Conservation (phyloP, 2,888 invertebrate species). For the Diaprepes abbreviatus region DNA sequence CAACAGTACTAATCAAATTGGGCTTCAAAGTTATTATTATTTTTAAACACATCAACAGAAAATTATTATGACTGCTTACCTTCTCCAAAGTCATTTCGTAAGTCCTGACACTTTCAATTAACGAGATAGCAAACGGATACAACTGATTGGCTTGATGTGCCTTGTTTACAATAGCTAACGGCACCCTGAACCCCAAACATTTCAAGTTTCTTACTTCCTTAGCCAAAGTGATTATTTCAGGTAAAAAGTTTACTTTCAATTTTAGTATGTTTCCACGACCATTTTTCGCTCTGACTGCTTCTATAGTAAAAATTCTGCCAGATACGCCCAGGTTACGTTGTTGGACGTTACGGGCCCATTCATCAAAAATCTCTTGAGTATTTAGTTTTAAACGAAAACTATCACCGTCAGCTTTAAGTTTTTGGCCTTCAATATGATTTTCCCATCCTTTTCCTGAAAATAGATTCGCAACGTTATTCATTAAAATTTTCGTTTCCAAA, state of each 20-base stretch:
- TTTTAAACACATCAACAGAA: too few relatives aligned
- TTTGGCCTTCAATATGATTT: slow-evolving; percentile 98
- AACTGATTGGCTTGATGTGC: slow-evolving; percentile 99
- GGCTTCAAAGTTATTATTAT: too few relatives aligned
- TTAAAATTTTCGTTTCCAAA: too few relatives aligned
- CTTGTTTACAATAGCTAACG: slow-evolving; percentile 97
- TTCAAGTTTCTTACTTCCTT: slow-evolving; percentile 98
- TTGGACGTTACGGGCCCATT: slow-evolving; percentile 96
- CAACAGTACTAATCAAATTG: too few relatives aligned
- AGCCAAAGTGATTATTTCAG: slow-evolving; percentile 97
- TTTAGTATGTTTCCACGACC: slow-evolving; percentile 90
- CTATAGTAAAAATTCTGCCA: slow-evolving; percentile 95
- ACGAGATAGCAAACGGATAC: slow-evolving; percentile 98
- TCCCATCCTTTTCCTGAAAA: slow-evolving; percentile 94
- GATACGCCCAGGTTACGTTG: slow-evolving; percentile 94
- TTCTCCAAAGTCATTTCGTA: slow-evolving; percentile 98
- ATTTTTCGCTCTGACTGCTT: slow-evolving; percentile 82
- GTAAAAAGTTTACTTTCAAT: slow-evolving; percentile 94
- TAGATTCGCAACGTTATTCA: too few relatives aligned
- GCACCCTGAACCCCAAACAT: slow-evolving; percentile 96
- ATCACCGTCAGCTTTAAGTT: slow-evolving; percentile 96
- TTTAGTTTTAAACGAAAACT: slow-evolving; percentile 97
- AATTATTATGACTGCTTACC: too few relatives aligned
- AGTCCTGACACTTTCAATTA: slow-evolving; percentile 97
- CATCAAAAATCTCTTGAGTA: slow-evolving; percentile 97